phyloP scores from a whole-genome alignment of 2,888 invertebrate species.

The Luperina testacea region DNA sequence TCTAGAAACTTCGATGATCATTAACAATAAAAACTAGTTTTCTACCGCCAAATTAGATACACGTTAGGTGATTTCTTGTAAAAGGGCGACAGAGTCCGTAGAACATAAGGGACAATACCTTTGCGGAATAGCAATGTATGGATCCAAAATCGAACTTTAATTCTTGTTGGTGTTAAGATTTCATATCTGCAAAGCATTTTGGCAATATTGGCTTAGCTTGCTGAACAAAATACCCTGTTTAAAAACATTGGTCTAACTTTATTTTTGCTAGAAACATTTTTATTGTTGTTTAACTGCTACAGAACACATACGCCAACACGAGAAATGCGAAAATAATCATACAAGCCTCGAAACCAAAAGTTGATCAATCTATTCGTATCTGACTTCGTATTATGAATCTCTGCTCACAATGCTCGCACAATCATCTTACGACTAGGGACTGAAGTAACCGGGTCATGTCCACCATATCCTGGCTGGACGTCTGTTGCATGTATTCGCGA shows the following conservation, averaged over 20 bases:
- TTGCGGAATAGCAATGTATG: background rate
- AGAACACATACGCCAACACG: background rate
- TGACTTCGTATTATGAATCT: slow-evolving; percentile 11
- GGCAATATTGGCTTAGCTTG: background rate
- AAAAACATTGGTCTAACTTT: background rate
- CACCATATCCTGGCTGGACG: slow-evolving; percentile 66
- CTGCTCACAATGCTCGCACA: slow-evolving; percentile 29
- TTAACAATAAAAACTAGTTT: background rate
- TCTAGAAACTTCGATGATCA: slow-evolving; percentile 37
- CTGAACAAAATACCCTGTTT: background rate
- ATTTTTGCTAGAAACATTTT: background rate
- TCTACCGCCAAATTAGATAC: background rate
- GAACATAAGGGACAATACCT: background rate
- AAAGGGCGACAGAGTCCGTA: background rate
- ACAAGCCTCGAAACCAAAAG: background rate
- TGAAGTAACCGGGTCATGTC: slow-evolving; percentile 66
- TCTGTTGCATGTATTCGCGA: slow-evolving; percentile 84
- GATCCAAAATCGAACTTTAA: background rate
- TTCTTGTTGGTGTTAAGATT: background rate
- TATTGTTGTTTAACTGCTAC: background rate
- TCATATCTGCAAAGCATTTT: background rate
- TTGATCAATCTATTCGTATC: slow-evolving; percentile 1
- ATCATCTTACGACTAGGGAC: slow-evolving; percentile 54
- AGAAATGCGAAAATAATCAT: background rate
- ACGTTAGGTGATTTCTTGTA: background rate